phyloP scores from a whole-genome alignment of 2,113 vertebrate genomes.

The Paracanthobrama guichenoti region DNA sequence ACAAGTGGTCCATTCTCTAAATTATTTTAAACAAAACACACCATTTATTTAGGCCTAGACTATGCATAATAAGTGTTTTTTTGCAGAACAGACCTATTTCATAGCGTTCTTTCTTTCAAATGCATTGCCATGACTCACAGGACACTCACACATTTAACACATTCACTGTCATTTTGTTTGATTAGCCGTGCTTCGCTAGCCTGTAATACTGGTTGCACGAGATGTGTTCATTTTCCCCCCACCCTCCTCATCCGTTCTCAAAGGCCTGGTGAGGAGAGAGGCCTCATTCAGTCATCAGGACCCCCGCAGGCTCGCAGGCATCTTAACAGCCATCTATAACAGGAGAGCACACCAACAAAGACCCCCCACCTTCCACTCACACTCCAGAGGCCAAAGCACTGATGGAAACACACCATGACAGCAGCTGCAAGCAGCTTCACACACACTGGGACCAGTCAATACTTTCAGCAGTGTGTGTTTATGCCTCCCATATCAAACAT shows the following conservation, averaged over 20 bases:
- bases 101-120: not conserved
- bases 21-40: no score
- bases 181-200: not conserved
- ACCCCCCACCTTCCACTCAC: not conserved
- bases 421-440: not conserved
- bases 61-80: no score
- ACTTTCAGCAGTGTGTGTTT: not conserved
- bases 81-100: no score
- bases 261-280: not conserved
- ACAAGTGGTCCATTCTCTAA: no score
- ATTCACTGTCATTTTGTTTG: conserved; percentile 2
- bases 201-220: not conserved
- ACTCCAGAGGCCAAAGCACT: conserved; percentile 27
- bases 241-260: not conserved
- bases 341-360: conserved; percentile 37
- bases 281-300: conserved; percentile 27
- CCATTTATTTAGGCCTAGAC: no score
- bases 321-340: conserved; percentile 27
- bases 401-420: conserved; percentile 21
- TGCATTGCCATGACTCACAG: not conserved
- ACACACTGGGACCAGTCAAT: conserved; percentile 34
- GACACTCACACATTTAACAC: conserved; percentile 4
- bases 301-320: conserved; percentile 13
- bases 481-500: not conserved
- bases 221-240: not conserved